A percentile compares a stretch with the other conserved stretches of the same genome.
These are phyloP conservation scores for Sorex maritimensis DNA, from an alignment of 2,797 vertebrate genomes.

Conservation along the genomic window DNA sequence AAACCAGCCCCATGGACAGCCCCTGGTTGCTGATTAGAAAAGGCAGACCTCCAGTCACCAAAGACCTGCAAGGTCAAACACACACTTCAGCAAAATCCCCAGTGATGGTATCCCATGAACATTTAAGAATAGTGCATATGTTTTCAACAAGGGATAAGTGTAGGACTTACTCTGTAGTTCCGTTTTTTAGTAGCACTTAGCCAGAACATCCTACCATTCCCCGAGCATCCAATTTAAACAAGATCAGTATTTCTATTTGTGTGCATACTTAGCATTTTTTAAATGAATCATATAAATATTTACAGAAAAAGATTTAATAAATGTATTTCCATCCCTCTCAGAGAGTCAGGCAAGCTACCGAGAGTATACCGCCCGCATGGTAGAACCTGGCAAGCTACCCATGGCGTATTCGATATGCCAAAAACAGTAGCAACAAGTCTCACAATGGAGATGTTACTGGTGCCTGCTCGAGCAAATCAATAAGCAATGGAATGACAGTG, in stretches of 20 bases:
- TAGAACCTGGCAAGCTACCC: too few relatives aligned
- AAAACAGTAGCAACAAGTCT: too few relatives aligned
- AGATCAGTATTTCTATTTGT: conserved; percentile 36
- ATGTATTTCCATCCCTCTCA: too few relatives aligned
- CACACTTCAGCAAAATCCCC: background rate
- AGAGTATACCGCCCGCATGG: too few relatives aligned
- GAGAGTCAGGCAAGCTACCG: too few relatives aligned
- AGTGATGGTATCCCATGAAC: background rate
- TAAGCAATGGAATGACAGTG: too few relatives aligned
- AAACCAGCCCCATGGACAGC: conserved; percentile 21
- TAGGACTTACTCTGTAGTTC: conserved; percentile 8
- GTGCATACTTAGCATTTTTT: conserved; percentile 23
- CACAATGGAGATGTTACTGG: too few relatives aligned
- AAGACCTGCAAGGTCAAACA: conserved; percentile 42
- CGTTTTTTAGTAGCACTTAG: background rate
- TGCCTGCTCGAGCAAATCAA: too few relatives aligned
- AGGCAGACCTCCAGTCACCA: conserved; percentile 27
- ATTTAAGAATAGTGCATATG: background rate
- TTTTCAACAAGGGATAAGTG: conserved; percentile 26
- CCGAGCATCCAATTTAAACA: conserved; percentile 34
- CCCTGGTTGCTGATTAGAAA: conserved; percentile 32
- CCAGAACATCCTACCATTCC: background rate
- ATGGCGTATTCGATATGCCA: too few relatives aligned
- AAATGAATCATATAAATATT: conserved; percentile 7
- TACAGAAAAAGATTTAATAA: background rate